Conservation (phyloP, 2,888 invertebrate species). For the Cryptocheilus praepositus region DNA sequence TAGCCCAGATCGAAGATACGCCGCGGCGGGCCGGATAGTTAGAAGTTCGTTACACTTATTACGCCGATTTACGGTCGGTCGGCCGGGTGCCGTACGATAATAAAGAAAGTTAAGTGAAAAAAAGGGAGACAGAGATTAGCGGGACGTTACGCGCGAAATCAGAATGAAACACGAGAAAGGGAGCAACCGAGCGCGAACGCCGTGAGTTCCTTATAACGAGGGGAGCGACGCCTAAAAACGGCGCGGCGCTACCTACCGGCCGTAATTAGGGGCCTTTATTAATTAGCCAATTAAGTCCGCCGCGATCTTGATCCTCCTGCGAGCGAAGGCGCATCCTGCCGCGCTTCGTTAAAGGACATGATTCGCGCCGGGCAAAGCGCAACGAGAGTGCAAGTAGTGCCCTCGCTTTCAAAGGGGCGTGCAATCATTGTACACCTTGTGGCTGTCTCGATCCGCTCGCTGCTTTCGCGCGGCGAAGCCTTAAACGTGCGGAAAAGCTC, state of each 20-base stretch:
- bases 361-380: constrained; percentile 53
- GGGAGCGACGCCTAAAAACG: constrained; percentile 53
- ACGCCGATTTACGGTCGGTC: neutral
- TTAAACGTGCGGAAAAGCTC: too few species aligned
- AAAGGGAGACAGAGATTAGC: constrained; percentile 9
- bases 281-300: constrained; percentile 70
- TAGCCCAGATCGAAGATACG: too few species aligned
- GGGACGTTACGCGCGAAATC: neutral
- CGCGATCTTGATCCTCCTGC: constrained; percentile 63
- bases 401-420: too few species aligned
- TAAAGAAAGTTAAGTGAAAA: constrained; percentile 6
- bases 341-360: constrained; percentile 67
- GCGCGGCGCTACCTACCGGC: constrained; percentile 48
- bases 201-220: constrained; percentile 38
- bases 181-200: constrained; percentile 49
- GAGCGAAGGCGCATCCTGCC: constrained; percentile 57
- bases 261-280: constrained; percentile 69
- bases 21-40: neutral
- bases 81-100: neutral
- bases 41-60: constrained; percentile 5
- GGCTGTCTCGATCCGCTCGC: too few species aligned
- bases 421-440: too few species aligned
- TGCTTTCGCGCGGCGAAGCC: too few species aligned
- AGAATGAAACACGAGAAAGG: constrained; percentile 6
- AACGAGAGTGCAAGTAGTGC: constrained; percentile 14